Conservation (phyloP, 2,888 invertebrate genomes). For the Polymixis flavicincta region DNA sequence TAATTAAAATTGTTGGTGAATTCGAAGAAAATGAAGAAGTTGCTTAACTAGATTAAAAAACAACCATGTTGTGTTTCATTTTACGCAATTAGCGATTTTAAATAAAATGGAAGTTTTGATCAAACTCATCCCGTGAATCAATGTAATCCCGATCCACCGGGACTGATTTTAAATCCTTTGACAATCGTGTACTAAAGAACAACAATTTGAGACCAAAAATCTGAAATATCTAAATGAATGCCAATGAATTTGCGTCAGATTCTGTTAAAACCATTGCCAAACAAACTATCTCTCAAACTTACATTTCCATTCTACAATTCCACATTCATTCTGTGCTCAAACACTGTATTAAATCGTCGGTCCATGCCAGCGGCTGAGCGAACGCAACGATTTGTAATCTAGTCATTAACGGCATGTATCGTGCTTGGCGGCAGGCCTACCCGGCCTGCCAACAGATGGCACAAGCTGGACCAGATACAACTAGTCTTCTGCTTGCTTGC, state of each 20-base stretch:
- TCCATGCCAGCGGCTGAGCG: conserved; percentile 70
- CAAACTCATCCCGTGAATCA: no score
- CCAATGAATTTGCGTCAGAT: background rate
- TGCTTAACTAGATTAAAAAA: no score
- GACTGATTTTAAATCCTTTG: background rate
- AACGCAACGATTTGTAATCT: conserved; percentile 82
- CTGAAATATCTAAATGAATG: background rate
- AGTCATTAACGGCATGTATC: conserved; percentile 80
- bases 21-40: no score
- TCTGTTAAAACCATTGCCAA: background rate
- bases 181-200: background rate
- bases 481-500: conserved; percentile 35
- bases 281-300: conserved; percentile 7
- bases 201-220: background rate
- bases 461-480: conserved; percentile 66
- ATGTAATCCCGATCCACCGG: no score
- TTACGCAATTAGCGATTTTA: no score
- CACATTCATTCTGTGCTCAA: conserved; percentile 39
- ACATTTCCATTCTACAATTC: background rate
- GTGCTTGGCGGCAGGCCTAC: conserved; percentile 71
- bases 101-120: no score
- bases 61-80: no score
- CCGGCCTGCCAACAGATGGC: conserved; percentile 77
- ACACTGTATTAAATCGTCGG: conserved; percentile 65
- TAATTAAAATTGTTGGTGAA: no score